Evolutionary conservation across 2,797 vertebrate species (phyloP), one percentile per base, ranked within the genome.

Genomic region (Leptatherina wallacei): DNA sequence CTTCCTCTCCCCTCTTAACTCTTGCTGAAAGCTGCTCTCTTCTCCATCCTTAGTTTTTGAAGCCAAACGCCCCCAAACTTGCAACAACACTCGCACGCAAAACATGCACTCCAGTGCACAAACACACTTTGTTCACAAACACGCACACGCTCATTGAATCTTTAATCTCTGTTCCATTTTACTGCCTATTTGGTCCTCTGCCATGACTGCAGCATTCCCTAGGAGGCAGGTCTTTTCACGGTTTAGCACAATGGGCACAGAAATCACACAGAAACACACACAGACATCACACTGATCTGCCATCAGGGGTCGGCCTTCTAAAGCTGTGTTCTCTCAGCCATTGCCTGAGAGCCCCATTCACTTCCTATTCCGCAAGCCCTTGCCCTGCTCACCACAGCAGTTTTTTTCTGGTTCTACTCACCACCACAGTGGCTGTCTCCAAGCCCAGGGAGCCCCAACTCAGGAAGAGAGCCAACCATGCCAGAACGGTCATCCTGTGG

Each of bases 381-480:
- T 13, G 24, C 47, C 49, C 52, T 6, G 4, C 55, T 73, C 65
- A 72, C 20, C 47, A 63, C 29, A 66, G 38, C 69, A 9, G 52
- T 55, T 54, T 32, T 27, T 75, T 30, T 54, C 35, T 68, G 77
- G 76, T 16, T 59, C 38, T 78, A 93, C 92, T 93, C 78, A 98
- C 97, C 95, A 97, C 95, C 1, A 96, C 96, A 5, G 95, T 93
- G 65, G 96, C 96, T 0, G 96, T 96, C 90, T 98, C 96, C 84
- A 98, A 85, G 32, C 97, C 96, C 93, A 97, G 92, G 67, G 97
- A 96, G 73, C 96, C 96, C 96, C 96, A 98, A 91, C 97, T 97
- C 24, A 98, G 94, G 87, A 97, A 94, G 29, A 98, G 94, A 72
- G 96, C 94, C 85, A 97, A 87, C 91, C 97, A 96, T 52, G 96